Conservation (phyloP, 2,797 vertebrate species). For the Sebastiscus tertius region DNA sequence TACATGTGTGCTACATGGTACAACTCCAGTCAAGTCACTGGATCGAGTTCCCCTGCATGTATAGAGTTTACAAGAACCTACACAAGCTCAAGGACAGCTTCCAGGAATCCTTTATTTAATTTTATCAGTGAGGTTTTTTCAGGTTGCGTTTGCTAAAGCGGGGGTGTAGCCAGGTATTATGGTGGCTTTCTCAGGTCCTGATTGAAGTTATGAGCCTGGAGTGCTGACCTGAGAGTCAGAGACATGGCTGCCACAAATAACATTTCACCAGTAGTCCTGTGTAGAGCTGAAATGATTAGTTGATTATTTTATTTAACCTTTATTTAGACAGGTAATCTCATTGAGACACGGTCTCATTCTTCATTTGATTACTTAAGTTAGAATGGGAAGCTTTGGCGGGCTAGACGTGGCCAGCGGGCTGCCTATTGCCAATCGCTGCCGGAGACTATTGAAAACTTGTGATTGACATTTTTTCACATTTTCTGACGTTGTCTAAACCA, state of each 20-base stretch:
- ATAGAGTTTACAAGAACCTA: conserved; percentile 50
- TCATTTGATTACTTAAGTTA: background rate
- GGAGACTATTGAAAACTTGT: too few relatives aligned
- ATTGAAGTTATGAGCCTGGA: background rate
- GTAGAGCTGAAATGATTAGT: background rate
- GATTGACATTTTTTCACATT: too few relatives aligned
- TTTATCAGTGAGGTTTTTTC: background rate
- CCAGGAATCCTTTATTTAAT: conserved; percentile 4
- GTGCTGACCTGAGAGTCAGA: background rate
- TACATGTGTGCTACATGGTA: conserved; percentile 69
- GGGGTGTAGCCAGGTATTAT: background rate
- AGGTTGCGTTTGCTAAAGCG: background rate
- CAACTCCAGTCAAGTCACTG: conserved; percentile 46
- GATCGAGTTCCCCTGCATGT: conserved; percentile 58
- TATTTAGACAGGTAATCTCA: background rate
- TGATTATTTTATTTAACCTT: background rate
- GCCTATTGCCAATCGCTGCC: too few relatives aligned
- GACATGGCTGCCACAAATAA: background rate
- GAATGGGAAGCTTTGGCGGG: background rate
- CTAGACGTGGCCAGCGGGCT: too few relatives aligned
- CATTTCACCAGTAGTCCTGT: background rate
- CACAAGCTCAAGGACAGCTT: conserved; percentile 25
- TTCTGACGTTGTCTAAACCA: too few relatives aligned
- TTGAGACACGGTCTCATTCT: background rate
- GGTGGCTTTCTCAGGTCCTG: background rate